A percentile compares a stretch with the other conserved stretches of the same genome.
phyloP scores from a whole-genome alignment of 2,113 vertebrate species.

The Maccullochella peelii region DNA sequence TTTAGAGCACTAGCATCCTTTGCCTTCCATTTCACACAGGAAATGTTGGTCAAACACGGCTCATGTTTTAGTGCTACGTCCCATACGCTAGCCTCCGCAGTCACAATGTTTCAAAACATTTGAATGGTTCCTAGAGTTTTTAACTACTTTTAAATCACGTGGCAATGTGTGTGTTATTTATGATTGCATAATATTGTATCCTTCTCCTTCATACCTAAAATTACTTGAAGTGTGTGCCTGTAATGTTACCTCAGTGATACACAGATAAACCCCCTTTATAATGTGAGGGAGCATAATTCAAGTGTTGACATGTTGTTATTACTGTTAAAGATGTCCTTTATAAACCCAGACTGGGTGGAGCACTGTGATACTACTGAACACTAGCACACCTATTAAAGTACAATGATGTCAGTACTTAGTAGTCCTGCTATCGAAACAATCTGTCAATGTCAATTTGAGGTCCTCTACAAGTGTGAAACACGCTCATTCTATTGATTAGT shows the following conservation, averaged over 20 bases:
- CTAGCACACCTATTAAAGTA: conserved; percentile 40
- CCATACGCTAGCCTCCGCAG: conserved; percentile 23
- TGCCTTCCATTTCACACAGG: not conserved
- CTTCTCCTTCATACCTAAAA: conserved; percentile 76
- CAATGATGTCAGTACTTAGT: conserved; percentile 14
- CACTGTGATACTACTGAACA: conserved; percentile 39
- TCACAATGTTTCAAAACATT: conserved; percentile 42
- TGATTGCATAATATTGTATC: conserved; percentile 43
- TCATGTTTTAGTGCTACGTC: not conserved
- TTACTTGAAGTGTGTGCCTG: conserved; percentile 84
- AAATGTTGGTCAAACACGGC: not conserved
- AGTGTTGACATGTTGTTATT: conserved; percentile 15
- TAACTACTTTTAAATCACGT: conserved; percentile 26
- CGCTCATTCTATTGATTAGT: not conserved
- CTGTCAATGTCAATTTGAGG: not conserved
- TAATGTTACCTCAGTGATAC: conserved; percentile 31
- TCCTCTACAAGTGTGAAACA: not conserved
- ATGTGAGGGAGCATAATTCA: not conserved
- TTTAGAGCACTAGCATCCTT: not conserved
- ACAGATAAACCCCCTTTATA: not conserved
- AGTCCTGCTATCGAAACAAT: not conserved
- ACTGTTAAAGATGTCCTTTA: conserved; percentile 9
- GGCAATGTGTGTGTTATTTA: conserved; percentile 37
- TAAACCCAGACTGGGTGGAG: conserved; percentile 5
- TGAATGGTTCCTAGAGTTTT: conserved; percentile 42